A percentile compares a stretch with the other conserved stretches of the same genome.
Conservation (phyloP, 1,140 invertebrate species). For the Apis cerana region DNA sequence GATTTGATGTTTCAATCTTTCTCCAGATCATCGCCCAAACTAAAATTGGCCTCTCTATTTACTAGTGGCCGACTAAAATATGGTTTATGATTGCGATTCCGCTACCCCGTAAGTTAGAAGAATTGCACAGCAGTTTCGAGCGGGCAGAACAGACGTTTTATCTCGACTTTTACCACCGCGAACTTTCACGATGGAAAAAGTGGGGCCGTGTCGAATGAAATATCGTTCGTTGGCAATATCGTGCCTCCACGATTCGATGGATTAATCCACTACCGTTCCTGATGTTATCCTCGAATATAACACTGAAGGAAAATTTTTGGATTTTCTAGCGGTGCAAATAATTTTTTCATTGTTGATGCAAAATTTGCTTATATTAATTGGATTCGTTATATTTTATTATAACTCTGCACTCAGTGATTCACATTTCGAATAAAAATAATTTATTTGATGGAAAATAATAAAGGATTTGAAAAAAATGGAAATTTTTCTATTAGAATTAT, state of each 20-base stretch:
- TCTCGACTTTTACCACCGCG: not conserved
- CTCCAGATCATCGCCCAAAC: not conserved
- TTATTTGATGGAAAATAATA: too few species aligned
- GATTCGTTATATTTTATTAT: too few species aligned
- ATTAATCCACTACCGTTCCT: not conserved
- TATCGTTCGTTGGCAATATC: not conserved
- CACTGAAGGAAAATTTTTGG: not conserved
- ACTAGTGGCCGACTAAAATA: not conserved
- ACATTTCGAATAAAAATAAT: too few species aligned
- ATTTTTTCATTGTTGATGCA: not conserved
- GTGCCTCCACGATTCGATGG: not conserved
- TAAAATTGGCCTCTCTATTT: conserved; percentile 3
- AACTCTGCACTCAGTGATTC: too few species aligned
- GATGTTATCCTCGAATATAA: not conserved
- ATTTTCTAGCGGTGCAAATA: not conserved
- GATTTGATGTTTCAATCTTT: not conserved
- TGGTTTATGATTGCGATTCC: conserved; percentile 3
- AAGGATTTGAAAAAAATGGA: too few species aligned
- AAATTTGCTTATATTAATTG: too few species aligned
- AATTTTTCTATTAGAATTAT: too few species aligned
- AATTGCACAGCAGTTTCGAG: not conserved
- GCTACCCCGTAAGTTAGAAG: not conserved
- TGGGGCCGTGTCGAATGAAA: not conserved
- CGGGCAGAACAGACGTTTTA: not conserved
- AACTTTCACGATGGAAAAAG: conserved; percentile 11